Evolutionary conservation across 2,113 vertebrate genomes (phyloP), one percentile per base, ranked within the genome.

Genomic region (Chaetodon trifascialis): DNA sequence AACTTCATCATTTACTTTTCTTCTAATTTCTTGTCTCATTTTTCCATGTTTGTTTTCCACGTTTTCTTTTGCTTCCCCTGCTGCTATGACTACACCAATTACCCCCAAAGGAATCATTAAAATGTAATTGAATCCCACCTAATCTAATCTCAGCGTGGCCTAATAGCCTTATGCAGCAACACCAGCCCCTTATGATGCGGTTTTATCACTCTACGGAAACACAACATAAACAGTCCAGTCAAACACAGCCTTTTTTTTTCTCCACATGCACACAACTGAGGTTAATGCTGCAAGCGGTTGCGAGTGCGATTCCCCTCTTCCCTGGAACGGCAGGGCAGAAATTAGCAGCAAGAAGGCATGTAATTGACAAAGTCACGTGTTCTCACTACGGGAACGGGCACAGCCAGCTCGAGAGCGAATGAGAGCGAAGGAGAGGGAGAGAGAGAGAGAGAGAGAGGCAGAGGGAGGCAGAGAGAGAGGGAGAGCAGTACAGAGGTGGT

Each of bases 351-450:
- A 97, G 95, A 96, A 97, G 96, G 96, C 96, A 95, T 96, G 97
- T 97, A 97, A 98, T 97, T 97, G 97, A 95, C 95, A 93, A 90
- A 97, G 97, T 99, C 97, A 99, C 98, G 97, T 99, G 98, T 95
- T 96, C 81, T 36, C 95, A 93, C 94, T 95, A 96, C 96, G 95
- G 96, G 95, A 95, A 95, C 96, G 94, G 92, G 86, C 90, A 93
- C 92, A 94, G 92, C 90, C 92, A 94, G 91, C 76, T 87, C 80
- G 80, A 10, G 84, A 94, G 85, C 88, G 90, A 94, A 91, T 91
- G 92, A 92, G 92, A 93, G 89, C 94, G 95, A 95, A 94, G 95
- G 94, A 95, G 95, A 38, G 90, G 65, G 80, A 90, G 94, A 93
- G 93, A 93, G 92, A 91, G 94, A 92, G 93, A 46, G 93, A 89